phyloP scores from a whole-genome alignment of 2,888 invertebrate species.

The Lottia gigantea region DNA sequence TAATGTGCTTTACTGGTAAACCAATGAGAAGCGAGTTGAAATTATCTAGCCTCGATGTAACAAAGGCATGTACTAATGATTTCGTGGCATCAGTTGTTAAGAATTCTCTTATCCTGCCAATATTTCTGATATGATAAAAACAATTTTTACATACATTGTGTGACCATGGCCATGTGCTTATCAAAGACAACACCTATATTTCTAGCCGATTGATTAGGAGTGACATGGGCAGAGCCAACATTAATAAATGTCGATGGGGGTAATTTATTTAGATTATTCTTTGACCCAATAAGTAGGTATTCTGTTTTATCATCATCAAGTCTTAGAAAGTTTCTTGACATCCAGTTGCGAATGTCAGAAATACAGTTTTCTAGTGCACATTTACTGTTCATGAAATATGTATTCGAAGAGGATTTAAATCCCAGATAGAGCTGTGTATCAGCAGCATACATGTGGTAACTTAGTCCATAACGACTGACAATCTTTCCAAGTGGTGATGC shows the following conservation, averaged over 20 bases:
- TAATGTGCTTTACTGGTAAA: not conserved
- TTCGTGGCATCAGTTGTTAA: not conserved
- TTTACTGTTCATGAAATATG: not conserved
- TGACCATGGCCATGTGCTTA: not conserved
- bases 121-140: not conserved
- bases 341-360: not conserved
- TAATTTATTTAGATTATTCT: not conserved
- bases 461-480: not conserved
- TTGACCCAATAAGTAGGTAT: not conserved
- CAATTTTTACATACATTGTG: not conserved
- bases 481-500: not conserved
- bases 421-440: not conserved
- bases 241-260: not conserved
- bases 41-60: not conserved
- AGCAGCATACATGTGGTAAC: not conserved
- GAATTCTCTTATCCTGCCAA: not conserved
- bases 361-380: not conserved
- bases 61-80: not conserved
- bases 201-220: not conserved
- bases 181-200: slow-evolving; percentile 1
- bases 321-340: not conserved
- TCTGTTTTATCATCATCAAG: not conserved
- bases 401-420: not conserved
- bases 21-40: not conserved
- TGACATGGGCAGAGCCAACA: not conserved